Evolutionary conservation across 2,113 vertebrate genomes (phyloP), one percentile per base, ranked within the genome.

Genomic region (Eudyptes chrysolophus): DNA sequence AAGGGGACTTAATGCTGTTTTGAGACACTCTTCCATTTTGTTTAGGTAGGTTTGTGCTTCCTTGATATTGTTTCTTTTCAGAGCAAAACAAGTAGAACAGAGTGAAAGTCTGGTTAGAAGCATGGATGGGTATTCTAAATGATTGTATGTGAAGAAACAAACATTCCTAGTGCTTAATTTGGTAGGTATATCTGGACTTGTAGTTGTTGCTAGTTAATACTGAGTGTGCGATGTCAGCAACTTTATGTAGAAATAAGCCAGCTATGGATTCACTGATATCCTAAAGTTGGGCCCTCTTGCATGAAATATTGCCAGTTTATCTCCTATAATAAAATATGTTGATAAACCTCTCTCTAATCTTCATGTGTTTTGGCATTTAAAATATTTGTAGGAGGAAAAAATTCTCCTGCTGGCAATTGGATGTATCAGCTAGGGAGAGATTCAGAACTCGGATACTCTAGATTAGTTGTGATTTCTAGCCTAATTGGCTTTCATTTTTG

Each of bases 121-220:
- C 13, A 18, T 1, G 6, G 27, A 4, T 61, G n/a, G 3, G 5
- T 74, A 3, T 44, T 64, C 16, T 30, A 2, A n/a, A 32, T 70
- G 22, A 20, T 26, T 61, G 9, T 34, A 52, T 54, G 11, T 22
- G 25, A 30, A 65, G 74, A 87, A 92, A 79, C 3, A 27, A 18
- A 25, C 25, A 4, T 91, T 52, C 26, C 13, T 65, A 70, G 24
- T 18, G 13, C 40, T 71, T 77, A 44, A 40, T 83, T 76, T 86
- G 16, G 2, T 85, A 48, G 51, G 12, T 78, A 5, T 51, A 42
- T 42, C 57, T 78, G n/a, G 46, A 60, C 7, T 30, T 82, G 11
- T 52, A 51, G 26, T 30, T 88, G 52, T 65, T 72, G 18, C 51
- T 82, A 2, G 19, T 29, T 80, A 51, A 27, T 84, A 40, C 16